Conservation (phyloP, 2,888 invertebrate genomes). For the Drosophila prostipennis region DNA sequence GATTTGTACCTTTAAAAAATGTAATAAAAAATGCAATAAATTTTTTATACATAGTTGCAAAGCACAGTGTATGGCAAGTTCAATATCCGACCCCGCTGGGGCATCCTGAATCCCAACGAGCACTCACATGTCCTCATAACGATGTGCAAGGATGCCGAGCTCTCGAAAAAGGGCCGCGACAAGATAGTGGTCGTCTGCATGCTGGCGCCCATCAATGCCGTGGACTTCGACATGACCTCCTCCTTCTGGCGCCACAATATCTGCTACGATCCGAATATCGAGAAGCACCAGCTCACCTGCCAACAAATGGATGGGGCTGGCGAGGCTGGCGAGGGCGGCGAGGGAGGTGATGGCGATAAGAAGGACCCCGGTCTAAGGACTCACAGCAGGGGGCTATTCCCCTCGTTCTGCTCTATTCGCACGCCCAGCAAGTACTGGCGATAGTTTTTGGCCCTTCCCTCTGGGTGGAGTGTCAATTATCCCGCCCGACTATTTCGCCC, state of each 20-base stretch:
- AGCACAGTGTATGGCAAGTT: constrained; percentile 33
- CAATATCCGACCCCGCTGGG: constrained; percentile 26
- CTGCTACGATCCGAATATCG: constrained; percentile 29
- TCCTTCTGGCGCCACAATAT: constrained; percentile 43
- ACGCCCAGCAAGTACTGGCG: constrained; percentile 18
- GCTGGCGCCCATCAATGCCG: constrained; percentile 29
- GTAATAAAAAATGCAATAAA: no score
- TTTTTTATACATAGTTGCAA: constrained; percentile 17
- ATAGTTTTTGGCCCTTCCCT: constrained; percentile 2
- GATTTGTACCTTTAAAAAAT: no score
- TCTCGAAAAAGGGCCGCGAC: constrained; percentile 36
- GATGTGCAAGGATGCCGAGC: constrained; percentile 8
- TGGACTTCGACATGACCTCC: constrained; percentile 22
- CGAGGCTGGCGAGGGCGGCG: neutral
- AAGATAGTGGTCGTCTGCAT: constrained; percentile 40
- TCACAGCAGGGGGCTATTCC: neutral
- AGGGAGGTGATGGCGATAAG: neutral
- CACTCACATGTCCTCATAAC: constrained; percentile 10
- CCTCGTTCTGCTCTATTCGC: neutral
- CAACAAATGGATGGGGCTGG: neutral
- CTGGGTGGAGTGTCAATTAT: constrained; percentile 4
- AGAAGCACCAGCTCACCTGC: constrained; percentile 41
- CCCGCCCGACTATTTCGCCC: neutral
- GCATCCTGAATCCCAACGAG: constrained; percentile 16
- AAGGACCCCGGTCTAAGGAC: neutral